Conservation (phyloP, 2,888 invertebrate species). For the Himalopsyche tibetana region DNA sequence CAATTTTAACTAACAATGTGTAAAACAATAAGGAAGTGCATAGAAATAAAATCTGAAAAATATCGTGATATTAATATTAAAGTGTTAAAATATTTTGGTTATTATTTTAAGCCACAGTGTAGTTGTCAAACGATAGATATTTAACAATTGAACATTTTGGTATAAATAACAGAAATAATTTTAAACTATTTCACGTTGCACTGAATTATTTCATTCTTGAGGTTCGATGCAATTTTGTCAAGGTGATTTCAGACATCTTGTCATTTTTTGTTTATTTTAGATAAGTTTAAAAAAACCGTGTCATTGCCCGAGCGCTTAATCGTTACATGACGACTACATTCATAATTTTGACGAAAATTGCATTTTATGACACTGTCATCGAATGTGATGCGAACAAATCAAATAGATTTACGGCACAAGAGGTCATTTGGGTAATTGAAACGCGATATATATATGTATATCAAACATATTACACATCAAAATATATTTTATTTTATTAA, state of each 20-base stretch:
- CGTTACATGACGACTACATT: neutral
- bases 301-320: conserved; percentile 23
- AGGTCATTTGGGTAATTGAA: too few species aligned
- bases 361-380: neutral
- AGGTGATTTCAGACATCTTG: conserved; percentile 12
- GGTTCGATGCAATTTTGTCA: neutral
- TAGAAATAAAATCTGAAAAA: too few species aligned
- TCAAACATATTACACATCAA: too few species aligned
- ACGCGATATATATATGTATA: too few species aligned
- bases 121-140: too few species aligned
- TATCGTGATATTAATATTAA: too few species aligned
- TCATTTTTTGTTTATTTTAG: neutral
- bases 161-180: neutral
- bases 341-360: neutral
- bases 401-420: neutral
- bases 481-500: too few species aligned
- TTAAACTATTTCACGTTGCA: neutral
- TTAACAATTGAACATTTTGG: too few species aligned
- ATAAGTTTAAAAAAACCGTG: conserved; percentile 1
- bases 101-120: too few species aligned
- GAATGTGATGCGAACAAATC: neutral
- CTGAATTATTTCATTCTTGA: neutral
- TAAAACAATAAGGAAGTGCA: too few species aligned
- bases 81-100: too few species aligned
- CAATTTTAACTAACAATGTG: too few species aligned